Evolutionary conservation across 2,113 vertebrate species (phyloP), one percentile per base, ranked within the genome.

Genomic region (Leptobrachium ailaonicum): DNA sequence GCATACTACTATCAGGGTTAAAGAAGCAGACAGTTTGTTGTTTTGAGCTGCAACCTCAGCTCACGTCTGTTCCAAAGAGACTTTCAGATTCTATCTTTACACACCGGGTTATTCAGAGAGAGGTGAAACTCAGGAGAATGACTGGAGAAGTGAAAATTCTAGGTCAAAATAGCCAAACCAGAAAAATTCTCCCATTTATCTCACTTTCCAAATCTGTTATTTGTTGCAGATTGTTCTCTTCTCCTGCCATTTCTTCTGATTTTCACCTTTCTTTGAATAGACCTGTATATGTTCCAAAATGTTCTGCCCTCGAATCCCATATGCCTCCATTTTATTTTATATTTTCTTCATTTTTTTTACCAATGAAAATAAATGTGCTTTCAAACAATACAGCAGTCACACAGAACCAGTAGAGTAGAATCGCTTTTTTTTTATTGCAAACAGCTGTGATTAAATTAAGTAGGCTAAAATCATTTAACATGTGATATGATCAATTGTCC

Each of bases 21-120:
- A 50, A 83, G 86, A 90, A 88, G 84, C 84, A 88, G 87, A 87
- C 85, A 76, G 84, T 86, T 90, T 89, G 88, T 88, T 89, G 89
- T 86, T 88, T 87, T 88, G 86, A 87, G 87, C 83, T 86, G 83
- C 90, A 90, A 91, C 89, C 87, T 90, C 82, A 74, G 87, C 83
- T 89, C 87, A 87, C 86, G 85, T 85, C 84, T 89, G 90, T 82
- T 92, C 89, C 85, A 92, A 94, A 93, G 91, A 93, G 92, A 88
- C 84, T 72, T 89, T 87, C 70, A 87, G 90, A 89, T 89, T 88
- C 86, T 91, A 89, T 92, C 91, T 90, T 2, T 85, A 47, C 20
- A 32, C 20, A 32, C 20, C 20, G 20, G 20, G 20, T 32, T 32
- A 32, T 32, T 32, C 20, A 32, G 20, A 32, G 20, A 32, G 20